Conservation (phyloP, 2,113 vertebrate species). For the Passer domesticus region DNA sequence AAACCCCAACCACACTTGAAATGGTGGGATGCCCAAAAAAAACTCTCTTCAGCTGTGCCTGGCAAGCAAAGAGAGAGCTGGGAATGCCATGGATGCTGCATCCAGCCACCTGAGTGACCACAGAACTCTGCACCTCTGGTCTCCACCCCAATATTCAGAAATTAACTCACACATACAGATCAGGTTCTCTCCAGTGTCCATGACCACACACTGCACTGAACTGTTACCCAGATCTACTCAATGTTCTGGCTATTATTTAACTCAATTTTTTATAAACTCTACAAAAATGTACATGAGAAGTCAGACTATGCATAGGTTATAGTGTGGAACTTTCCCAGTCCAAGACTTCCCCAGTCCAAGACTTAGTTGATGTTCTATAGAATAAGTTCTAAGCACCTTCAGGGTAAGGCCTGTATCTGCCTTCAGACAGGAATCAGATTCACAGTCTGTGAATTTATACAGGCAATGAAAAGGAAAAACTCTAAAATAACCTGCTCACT, state of each 20-base stretch:
- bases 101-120: neutral
- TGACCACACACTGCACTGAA: neutral
- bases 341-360: neutral
- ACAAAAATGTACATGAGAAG: neutral
- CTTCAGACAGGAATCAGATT: slow-evolving; percentile 2
- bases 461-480: neutral
- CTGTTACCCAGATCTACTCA: neutral
- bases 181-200: neutral
- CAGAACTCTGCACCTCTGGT: neutral
- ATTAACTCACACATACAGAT: neutral
- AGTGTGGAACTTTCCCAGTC: neutral
- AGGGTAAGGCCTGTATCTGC: neutral
- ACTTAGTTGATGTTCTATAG: neutral
- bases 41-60: neutral
- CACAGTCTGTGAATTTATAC: slow-evolving; percentile 17
- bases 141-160: neutral
- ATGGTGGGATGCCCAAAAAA: neutral
- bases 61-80: neutral
- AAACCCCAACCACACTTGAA: neutral
- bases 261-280: neutral
- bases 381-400: neutral
- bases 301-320: neutral
- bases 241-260: neutral
- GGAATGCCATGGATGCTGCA: neutral
- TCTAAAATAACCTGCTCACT: neutral